phyloP scores from a whole-genome alignment of 2,888 invertebrate genomes.

The Poecilobothrus nobilitatus region DNA sequence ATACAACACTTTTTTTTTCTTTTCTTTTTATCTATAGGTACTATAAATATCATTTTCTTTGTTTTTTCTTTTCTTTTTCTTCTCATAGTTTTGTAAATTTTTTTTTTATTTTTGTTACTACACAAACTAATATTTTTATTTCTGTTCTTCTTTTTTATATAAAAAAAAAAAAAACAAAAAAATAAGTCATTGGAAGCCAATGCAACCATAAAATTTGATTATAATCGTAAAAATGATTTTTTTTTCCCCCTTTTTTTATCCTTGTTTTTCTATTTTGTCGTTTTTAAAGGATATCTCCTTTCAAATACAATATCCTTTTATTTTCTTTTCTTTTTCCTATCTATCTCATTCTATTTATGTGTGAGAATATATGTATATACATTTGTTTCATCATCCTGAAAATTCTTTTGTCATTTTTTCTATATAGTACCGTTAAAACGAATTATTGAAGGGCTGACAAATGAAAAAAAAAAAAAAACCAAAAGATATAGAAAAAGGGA shows the following conservation, averaged over 20 bases:
- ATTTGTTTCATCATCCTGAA: background rate
- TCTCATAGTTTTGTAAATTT: background rate
- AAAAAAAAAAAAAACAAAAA: too few relatives aligned
- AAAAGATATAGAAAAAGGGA: background rate
- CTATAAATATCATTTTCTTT: too few relatives aligned
- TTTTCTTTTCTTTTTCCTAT: background rate
- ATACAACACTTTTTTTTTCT: too few relatives aligned
- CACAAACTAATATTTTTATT: background rate
- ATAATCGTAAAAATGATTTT: constrained; percentile 3
- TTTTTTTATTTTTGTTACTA: too few relatives aligned
- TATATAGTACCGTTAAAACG: background rate
- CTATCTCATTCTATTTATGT: too few relatives aligned
- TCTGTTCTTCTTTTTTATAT: too few relatives aligned
- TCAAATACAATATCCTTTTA: constrained; percentile 1
- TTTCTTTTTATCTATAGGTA: too few relatives aligned
- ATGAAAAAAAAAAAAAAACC: background rate
- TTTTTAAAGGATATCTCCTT: background rate
- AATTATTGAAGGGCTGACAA: background rate
- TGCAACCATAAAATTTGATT: constrained; percentile 11
- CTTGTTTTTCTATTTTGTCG: background rate
- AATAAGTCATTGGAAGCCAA: constrained; percentile 7
- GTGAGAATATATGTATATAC: background rate
- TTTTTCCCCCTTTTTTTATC: background rate
- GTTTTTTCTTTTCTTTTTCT: background rate
- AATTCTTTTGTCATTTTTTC: background rate